Conservation (phyloP, 2,113 vertebrate genomes). For the Hystrix cristata region DNA sequence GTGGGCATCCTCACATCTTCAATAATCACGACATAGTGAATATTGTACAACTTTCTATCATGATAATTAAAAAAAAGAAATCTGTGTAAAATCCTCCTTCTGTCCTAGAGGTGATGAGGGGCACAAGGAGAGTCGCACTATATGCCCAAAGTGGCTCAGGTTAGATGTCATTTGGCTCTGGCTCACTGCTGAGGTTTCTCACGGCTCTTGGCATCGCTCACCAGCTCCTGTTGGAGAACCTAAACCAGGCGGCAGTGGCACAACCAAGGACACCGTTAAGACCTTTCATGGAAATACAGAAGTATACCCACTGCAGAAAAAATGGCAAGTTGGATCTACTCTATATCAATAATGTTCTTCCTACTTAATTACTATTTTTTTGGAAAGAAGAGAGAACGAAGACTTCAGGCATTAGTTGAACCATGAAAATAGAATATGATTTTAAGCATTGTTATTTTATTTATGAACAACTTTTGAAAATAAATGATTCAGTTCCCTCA, state of each 20-base stretch:
- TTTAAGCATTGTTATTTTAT: background rate
- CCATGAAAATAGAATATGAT: slow-evolving; percentile 27
- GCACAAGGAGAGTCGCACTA: background rate
- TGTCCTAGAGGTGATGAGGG: slow-evolving; percentile 15
- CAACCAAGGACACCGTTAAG: slow-evolving; percentile 69
- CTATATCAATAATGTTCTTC: slow-evolving; percentile 36
- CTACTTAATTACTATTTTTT: slow-evolving; percentile 77
- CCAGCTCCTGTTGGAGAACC: slow-evolving; percentile 56
- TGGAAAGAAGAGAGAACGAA: background rate
- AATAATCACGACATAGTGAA: slow-evolving; percentile 38
- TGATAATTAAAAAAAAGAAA: slow-evolving; percentile 57
- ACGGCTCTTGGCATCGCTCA: slow-evolving; percentile 31
- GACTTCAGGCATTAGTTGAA: background rate
- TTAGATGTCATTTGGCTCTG: slow-evolving; percentile 54
- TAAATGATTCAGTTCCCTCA: background rate
- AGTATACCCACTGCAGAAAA: slow-evolving; percentile 53
- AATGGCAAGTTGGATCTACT: slow-evolving; percentile 55
- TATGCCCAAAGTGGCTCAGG: slow-evolving; percentile 17
- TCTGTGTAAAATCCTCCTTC: slow-evolving; percentile 1
- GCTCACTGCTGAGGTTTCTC: slow-evolving; percentile 58
- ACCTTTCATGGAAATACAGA: slow-evolving; percentile 57
- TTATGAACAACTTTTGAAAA: slow-evolving; percentile 51
- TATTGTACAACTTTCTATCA: slow-evolving; percentile 23
- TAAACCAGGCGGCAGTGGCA: slow-evolving; percentile 61
- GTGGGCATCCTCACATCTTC: background rate